A percentile compares a stretch with the other conserved stretches of the same genome.
phyloP scores from a whole-genome alignment of 2,888 invertebrate species.

The Eurytoma adleriae region DNA sequence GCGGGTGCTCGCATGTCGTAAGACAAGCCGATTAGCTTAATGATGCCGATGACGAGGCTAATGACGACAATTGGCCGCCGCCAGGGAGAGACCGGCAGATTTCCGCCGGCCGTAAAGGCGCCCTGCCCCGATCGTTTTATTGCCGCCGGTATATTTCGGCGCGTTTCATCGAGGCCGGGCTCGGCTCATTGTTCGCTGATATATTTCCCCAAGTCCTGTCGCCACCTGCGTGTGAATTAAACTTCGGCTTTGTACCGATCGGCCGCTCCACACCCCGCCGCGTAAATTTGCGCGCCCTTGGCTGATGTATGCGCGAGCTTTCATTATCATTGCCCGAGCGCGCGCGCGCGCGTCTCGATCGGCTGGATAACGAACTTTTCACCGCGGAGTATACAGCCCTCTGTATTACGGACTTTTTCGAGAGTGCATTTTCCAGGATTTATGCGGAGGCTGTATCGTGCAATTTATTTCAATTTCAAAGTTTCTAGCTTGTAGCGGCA shows the following conservation, averaged over 20 bases:
- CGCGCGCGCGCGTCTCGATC: not conserved
- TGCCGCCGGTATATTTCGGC: slow-evolving; percentile 6
- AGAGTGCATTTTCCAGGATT: no score
- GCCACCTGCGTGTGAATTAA: not conserved
- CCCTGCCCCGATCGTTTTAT: slow-evolving; percentile 26
- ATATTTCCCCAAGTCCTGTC: not conserved
- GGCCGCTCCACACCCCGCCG: not conserved
- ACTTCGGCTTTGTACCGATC: not conserved
- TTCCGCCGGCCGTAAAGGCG: not conserved
- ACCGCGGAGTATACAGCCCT: not conserved
- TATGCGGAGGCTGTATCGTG: no score
- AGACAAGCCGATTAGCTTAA: slow-evolving; percentile 15
- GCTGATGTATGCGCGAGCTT: not conserved
- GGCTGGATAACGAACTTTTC: slow-evolving; percentile 8
- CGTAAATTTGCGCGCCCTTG: slow-evolving; percentile 1
- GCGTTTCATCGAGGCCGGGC: slow-evolving; percentile 1
- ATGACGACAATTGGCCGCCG: slow-evolving; percentile 10
- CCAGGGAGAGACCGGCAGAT: not conserved
- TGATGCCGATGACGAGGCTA: slow-evolving; percentile 32
- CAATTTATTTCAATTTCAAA: no score
- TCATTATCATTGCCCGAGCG: not conserved
- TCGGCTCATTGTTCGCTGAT: not conserved
- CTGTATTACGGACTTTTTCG: not conserved
- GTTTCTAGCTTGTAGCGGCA: no score
- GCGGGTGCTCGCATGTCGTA: not conserved